Evolutionary conservation across 2,797 vertebrate genomes (phyloP), one percentile per base, ranked within the genome.

Genomic region (Sebastiscus albofasciatus): DNA sequence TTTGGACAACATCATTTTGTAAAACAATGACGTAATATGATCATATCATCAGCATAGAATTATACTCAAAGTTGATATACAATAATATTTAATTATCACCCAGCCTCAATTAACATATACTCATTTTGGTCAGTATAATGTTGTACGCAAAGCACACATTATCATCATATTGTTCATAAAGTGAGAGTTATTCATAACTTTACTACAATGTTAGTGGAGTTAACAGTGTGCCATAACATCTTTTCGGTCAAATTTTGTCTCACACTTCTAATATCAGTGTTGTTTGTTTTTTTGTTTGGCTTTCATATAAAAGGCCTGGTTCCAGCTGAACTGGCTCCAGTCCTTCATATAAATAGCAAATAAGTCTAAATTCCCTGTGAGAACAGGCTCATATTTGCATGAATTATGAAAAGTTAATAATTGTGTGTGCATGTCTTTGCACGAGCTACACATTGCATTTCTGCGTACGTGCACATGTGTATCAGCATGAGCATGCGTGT

Each of bases 401-500:
- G 27, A 56, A 81, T 83, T 24, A 31, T 59, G 2, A 73, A 77
- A 42, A 26, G 36, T 3, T 36, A 9, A 69, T 49, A 46, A 39
- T 52, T 54, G 34, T 62, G 33, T 69, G 24, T 56, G 64, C 34
- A 14, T 27, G 16, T 31, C 33, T 55, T 12, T 0, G 56, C 61
- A 70, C 71, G 42, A 81, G 72, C 65, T 61, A 69, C 76, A 81
- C 56, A 79, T 76, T 80, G 54, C 70, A 59, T 52, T 69, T 77
- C 56, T 42, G 55, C 22, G 56, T 14, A 55, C 27, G 36, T 66
- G 79, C 46, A 20, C 39, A 79, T 81, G 81, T 86, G 87, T 78
- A 79, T 90, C 74, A 87, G 80, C 68, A 85, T 93, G 90, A 88
- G 81, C 85, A 85, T 92, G 90, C 52, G 49, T 82, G 74, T 79